Base-by-base conservation (phyloP, 2,888 invertebrate species). In the Spisula solida region DNA sequence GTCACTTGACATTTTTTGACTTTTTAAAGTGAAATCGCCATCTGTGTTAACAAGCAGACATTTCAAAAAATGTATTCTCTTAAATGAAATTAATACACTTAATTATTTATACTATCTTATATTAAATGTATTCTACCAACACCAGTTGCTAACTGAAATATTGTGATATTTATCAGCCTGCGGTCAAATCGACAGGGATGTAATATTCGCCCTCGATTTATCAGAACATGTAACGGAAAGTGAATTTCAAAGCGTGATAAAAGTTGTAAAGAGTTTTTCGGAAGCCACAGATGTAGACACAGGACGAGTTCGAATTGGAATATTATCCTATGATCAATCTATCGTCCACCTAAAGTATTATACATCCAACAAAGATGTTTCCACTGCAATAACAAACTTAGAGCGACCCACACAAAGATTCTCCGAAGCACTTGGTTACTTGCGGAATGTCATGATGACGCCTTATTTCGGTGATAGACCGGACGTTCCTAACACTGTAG, bases 151-250 rank as follows among this genome's bases (percentile, higher is more conserved):
- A 51, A 80, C 80, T n/a, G 48, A 10, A 34, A 25, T 16, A n/a
- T 29, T 81, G 34, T 70, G 31, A 34, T 41, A n/a, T 51, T 75
- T 16, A 75, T 75, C 75, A 94, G 94, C 90, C 25, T 94, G 94
- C 87, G 89, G 88, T 34, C 81, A 93, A 16, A 87, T 91, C 29
- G 85, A 90, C 25, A 85, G 93, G 56, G 95, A 96, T 84, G 88
- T 96, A 4, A 93, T 95, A 55, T 94, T 96, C 88, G 90, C 95
- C 12, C 91, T 96, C 86, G 96, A 96, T 85, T 89, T 95, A 25
- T 96, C 95, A 12, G 93, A 94, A 79, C 93, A 93, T 89, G 94
- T 95, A 66, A 93, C 92, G n/a, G 92, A 93, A 55, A 75, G 87
- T 41, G 93, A 95, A 87, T 95, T 95, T 92, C 66, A 90, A 75